These are phyloP conservation scores for Pelosia muscerda DNA, from an alignment of 2,888 invertebrate species.

Conservation along the genomic window DNA sequence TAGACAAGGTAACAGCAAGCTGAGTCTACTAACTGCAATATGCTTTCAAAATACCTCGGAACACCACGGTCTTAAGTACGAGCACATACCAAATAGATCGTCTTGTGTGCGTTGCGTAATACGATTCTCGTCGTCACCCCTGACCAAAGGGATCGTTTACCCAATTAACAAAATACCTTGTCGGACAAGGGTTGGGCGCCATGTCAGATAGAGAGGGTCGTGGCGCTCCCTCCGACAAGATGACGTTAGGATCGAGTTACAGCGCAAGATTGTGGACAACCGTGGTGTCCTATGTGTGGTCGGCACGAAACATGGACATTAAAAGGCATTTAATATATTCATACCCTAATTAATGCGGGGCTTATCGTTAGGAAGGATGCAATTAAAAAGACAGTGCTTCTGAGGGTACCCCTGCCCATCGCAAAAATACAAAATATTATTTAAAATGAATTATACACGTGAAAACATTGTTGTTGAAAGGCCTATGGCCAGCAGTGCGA, in stretches of 20 bases:
- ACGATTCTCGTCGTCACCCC: neutral
- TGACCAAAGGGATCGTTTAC: conserved; percentile 19
- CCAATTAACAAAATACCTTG: conserved; percentile 21
- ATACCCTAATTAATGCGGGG: neutral
- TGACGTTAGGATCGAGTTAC: neutral
- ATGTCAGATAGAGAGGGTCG: neutral
- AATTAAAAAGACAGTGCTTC: neutral
- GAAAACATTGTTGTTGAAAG: too few species aligned
- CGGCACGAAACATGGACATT: neutral
- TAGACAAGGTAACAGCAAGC: too few species aligned
- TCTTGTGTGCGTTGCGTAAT: conserved; percentile 3
- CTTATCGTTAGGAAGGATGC: neutral
- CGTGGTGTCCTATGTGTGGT: too few species aligned
- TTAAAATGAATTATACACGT: neutral
- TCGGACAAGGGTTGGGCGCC: conserved; percentile 10
- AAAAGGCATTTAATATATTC: neutral
- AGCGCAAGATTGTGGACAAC: neutral
- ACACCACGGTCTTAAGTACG: neutral
- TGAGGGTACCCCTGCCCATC: neutral
- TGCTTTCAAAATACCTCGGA: neutral
- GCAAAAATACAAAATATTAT: neutral
- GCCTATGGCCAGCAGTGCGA: too few species aligned
- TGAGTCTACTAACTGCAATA: too few species aligned
- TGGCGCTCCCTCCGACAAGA: conserved; percentile 8
- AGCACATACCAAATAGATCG: neutral